These are phyloP conservation scores for Drosophila borealis DNA, from an alignment of 2,888 invertebrate species.

Conservation along the genomic window DNA sequence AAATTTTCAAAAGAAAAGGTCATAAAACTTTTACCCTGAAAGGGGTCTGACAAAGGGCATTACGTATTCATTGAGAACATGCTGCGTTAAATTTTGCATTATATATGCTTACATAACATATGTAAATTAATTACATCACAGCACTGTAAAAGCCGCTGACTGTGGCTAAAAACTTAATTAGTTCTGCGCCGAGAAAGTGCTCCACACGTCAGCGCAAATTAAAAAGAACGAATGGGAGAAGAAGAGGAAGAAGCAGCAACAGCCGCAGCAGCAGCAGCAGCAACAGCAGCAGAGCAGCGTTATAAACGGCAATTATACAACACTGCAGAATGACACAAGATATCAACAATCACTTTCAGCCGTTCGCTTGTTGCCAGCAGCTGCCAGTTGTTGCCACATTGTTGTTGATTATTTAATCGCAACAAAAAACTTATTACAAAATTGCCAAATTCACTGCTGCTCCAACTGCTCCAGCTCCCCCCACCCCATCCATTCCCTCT, in stretches of 20 bases:
- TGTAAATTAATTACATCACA: slow-evolving; percentile 12
- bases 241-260: neutral
- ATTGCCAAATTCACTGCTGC: slow-evolving; percentile 63
- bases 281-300: neutral
- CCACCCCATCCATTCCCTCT: neutral
- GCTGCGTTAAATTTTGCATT: slow-evolving; percentile 1
- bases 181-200: slow-evolving; percentile 17
- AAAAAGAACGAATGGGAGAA: slow-evolving; percentile 21
- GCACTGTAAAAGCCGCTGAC: slow-evolving; percentile 7
- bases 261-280: neutral
- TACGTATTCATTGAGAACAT: slow-evolving; percentile 49
- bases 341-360: slow-evolving; percentile 57
- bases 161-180: slow-evolving; percentile 25
- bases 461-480: neutral
- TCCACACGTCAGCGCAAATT: slow-evolving; percentile 1
- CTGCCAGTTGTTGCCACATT: slow-evolving; percentile 60
- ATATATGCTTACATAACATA: neutral
- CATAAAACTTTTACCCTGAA: slow-evolving; percentile 34
- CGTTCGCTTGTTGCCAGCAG: slow-evolving; percentile 63
- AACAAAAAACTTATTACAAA: slow-evolving; percentile 74
- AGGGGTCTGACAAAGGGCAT: slow-evolving; percentile 44
- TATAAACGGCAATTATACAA: slow-evolving; percentile 41
- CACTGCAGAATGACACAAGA: slow-evolving; percentile 54
- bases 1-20: slow-evolving; percentile 37
- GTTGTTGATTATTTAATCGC: slow-evolving; percentile 76